phyloP scores from a whole-genome alignment of 2,113 vertebrate species.

The Mastomys coucha region DNA sequence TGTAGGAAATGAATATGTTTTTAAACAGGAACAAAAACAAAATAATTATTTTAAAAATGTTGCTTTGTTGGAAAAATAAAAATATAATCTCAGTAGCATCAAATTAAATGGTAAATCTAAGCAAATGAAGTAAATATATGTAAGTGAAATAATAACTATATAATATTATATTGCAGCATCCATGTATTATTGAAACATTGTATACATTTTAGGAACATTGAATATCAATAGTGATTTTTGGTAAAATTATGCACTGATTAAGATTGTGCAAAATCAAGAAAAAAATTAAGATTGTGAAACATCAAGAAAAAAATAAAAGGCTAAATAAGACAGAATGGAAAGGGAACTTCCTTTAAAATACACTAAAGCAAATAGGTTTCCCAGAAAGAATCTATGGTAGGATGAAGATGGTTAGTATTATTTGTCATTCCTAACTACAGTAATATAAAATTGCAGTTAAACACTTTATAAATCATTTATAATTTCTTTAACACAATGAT shows the following conservation, averaged over 20 bases:
- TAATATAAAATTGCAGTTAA: constrained; percentile 9
- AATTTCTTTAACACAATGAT: constrained; percentile 55
- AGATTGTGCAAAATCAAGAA: neutral
- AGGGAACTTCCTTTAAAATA: neutral
- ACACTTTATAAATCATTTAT: constrained; percentile 62
- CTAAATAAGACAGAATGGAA: neutral
- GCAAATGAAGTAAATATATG: neutral
- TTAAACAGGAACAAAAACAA: neutral
- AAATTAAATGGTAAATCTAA: neutral
- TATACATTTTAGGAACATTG: neutral
- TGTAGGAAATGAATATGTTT: neutral
- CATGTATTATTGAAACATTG: neutral
- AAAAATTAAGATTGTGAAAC: neutral
- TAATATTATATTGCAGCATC: too few relatives aligned
- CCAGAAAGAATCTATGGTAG: neutral
- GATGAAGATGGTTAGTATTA: constrained; percentile 24
- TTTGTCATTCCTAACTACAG: neutral
- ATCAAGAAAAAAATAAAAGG: neutral
- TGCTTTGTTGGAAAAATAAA: neutral
- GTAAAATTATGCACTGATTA: neutral
- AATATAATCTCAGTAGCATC: neutral
- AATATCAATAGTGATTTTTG: neutral
- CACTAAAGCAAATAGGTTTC: neutral
- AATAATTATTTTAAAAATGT: neutral
- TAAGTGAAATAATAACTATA: neutral